Conservation (phyloP, 2,797 vertebrate genomes). For the Arnoldichthys spilopterus region DNA sequence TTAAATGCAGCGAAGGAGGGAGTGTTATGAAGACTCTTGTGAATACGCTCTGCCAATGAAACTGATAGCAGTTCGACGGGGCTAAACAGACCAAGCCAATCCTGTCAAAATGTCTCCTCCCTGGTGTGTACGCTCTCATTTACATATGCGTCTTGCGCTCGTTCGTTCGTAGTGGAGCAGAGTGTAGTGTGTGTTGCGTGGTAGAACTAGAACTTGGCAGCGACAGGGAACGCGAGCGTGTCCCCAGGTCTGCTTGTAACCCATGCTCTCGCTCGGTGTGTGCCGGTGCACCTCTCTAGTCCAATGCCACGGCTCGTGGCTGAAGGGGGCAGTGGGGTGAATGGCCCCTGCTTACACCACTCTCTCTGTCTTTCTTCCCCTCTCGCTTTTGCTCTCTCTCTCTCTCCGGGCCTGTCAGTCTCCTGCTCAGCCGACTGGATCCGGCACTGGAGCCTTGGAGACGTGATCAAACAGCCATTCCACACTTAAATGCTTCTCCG, state of each 20-base stretch:
- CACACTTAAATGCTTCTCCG: conserved; percentile 70
- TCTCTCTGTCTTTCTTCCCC: conserved; percentile 7
- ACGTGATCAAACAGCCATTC: conserved; percentile 67
- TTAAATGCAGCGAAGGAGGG: conserved; percentile 58
- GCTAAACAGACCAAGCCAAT: conserved; percentile 61
- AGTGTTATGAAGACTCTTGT: conserved; percentile 59
- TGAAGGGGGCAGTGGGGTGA: conserved; percentile 35
- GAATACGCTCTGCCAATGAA: conserved; percentile 59
- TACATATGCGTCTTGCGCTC: conserved; percentile 60
- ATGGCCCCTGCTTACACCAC: conserved; percentile 15
- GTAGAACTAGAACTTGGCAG: conserved; percentile 51
- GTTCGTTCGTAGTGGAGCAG: conserved; percentile 38
- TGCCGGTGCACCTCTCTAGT: conserved; percentile 34
- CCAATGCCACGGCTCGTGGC: conserved; percentile 29
- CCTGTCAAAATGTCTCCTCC: conserved; percentile 64
- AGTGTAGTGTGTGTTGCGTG: conserved; percentile 46
- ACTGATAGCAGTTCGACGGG: conserved; percentile 60
- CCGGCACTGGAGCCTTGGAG: conserved; percentile 63
- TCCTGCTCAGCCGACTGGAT: conserved; percentile 71
- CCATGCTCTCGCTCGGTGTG: conserved; percentile 16
- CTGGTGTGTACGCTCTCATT: conserved; percentile 60
- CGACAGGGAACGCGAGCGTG: conserved; percentile 26
- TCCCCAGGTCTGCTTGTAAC: conserved; percentile 42
- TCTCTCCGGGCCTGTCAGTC: conserved; percentile 63
- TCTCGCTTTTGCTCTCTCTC: conserved; percentile 49